These are phyloP conservation scores for Crematogaster levior DNA, from an alignment of 2,888 invertebrate species.

Conservation along the genomic window DNA sequence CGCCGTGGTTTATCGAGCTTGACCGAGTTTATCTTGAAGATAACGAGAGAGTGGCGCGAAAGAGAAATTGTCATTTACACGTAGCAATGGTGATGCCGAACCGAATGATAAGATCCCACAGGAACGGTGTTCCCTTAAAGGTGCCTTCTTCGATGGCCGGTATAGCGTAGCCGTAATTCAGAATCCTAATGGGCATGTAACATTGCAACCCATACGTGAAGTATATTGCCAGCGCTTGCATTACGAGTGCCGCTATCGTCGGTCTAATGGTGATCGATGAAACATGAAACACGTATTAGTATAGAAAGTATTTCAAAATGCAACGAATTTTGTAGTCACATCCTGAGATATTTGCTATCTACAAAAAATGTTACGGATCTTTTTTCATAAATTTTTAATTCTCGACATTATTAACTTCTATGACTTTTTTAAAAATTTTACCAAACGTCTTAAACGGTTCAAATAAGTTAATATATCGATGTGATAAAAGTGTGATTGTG, in stretches of 20 bases:
- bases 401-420: too few relatives aligned
- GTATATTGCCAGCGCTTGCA: slow-evolving; percentile 75
- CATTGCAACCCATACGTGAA: slow-evolving; percentile 77
- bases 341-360: background rate
- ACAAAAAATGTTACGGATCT: background rate
- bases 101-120: slow-evolving; percentile 74
- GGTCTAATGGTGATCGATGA: slow-evolving; percentile 14
- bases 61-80: slow-evolving; percentile 60
- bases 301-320: background rate
- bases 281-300: background rate
- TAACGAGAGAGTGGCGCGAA: slow-evolving; percentile 19
- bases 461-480: too few relatives aligned
- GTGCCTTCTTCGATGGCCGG: slow-evolving; percentile 63
- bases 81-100: slow-evolving; percentile 72
- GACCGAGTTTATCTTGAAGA: slow-evolving; percentile 64
- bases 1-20: slow-evolving; percentile 64
- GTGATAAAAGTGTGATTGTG: too few relatives aligned
- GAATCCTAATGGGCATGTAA: slow-evolving; percentile 75
- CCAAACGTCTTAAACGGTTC: too few relatives aligned
- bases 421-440: too few relatives aligned
- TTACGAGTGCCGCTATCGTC: slow-evolving; percentile 66
- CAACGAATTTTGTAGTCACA: background rate
- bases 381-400: background rate
- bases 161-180: slow-evolving; percentile 66
- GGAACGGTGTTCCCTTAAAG: slow-evolving; percentile 61